Percentiles rank a stretch among this genome's conserved stretches.
These are phyloP conservation scores for Oreonectes daqikongensis DNA, from an alignment of 2,797 vertebrate genomes.

Conservation along the genomic window DNA sequence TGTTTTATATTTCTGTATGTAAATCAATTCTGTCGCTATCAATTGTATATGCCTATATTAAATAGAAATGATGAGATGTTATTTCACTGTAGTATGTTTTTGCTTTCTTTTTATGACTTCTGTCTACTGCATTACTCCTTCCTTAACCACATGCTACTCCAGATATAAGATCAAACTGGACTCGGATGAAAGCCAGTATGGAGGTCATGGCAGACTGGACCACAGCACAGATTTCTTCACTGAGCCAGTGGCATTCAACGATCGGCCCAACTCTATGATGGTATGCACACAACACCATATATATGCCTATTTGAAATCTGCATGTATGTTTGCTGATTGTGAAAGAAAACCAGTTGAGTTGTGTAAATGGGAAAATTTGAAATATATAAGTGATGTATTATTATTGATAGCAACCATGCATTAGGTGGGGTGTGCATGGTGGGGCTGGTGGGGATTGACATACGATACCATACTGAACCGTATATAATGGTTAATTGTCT, in stretches of 20 bases:
- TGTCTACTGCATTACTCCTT: slow-evolving; percentile 43
- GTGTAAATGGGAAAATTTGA: not conserved
- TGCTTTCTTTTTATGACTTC: not conserved
- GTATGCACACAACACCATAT: slow-evolving; percentile 72
- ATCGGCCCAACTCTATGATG: slow-evolving; percentile 82
- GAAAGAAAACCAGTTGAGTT: not conserved
- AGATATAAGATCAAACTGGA: slow-evolving; percentile 96
- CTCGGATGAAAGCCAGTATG: slow-evolving; percentile 84
- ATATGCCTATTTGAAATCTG: not conserved
- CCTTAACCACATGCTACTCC: slow-evolving; percentile 79
- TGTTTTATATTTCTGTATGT: not conserved
- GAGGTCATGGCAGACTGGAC: slow-evolving; percentile 92
- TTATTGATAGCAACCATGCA: not conserved
- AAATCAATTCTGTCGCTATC: no score
- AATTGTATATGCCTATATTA: no score
- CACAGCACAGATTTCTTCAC: slow-evolving; percentile 90
- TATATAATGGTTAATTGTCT: no score
- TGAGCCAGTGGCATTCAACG: slow-evolving; percentile 79
- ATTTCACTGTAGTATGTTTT: not conserved
- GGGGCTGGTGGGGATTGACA: no score
- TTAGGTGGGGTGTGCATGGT: no score
- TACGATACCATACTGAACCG: no score
- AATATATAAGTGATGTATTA: not conserved
- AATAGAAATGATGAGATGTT: not conserved
- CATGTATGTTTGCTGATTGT: not conserved